phyloP scores from a whole-genome alignment of 2,888 invertebrate species.

The Melanchra persicariae region DNA sequence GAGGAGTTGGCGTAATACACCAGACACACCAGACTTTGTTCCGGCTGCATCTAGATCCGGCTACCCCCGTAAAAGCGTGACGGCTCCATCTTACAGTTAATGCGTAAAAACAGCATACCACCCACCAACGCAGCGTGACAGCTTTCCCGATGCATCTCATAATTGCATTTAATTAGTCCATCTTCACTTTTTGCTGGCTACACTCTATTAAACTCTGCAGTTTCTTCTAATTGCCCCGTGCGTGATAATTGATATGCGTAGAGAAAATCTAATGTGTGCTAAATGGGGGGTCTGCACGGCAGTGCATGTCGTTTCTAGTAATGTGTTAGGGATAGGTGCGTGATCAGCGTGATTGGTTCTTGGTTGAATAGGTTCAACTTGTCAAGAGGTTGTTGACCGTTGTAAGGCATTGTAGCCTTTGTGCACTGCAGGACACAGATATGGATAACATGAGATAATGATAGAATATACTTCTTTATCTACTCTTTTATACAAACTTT shows the following conservation, averaged over 20 bases:
- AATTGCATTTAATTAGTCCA: constrained; percentile 85
- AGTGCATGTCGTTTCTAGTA: constrained; percentile 45
- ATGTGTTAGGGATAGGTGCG: constrained; percentile 27
- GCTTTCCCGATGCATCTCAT: constrained; percentile 86
- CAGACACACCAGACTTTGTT: neutral
- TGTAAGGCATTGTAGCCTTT: neutral
- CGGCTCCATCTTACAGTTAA: constrained; percentile 42
- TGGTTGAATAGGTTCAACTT: constrained; percentile 11
- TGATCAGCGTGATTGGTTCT: constrained; percentile 24
- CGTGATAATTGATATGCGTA: constrained; percentile 66
- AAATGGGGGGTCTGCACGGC: constrained; percentile 38
- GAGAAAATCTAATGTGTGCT: constrained; percentile 48
- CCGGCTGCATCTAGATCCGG: constrained; percentile 35
- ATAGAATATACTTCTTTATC: too few species aligned
- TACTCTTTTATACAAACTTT: too few species aligned
- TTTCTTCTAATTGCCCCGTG: constrained; percentile 80
- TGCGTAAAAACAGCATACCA: constrained; percentile 77
- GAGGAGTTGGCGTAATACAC: neutral
- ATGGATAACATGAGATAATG: too few species aligned
- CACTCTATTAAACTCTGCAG: constrained; percentile 86
- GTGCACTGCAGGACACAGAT: neutral
- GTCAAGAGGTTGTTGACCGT: neutral
- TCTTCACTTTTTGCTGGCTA: constrained; percentile 85
- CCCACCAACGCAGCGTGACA: constrained; percentile 82
- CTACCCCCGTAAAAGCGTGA: constrained; percentile 59